Percentiles rank a stretch among this genome's conserved stretches.
Conservation (phyloP, 1,140 invertebrate genomes). For the Magallana ariakensis region DNA sequence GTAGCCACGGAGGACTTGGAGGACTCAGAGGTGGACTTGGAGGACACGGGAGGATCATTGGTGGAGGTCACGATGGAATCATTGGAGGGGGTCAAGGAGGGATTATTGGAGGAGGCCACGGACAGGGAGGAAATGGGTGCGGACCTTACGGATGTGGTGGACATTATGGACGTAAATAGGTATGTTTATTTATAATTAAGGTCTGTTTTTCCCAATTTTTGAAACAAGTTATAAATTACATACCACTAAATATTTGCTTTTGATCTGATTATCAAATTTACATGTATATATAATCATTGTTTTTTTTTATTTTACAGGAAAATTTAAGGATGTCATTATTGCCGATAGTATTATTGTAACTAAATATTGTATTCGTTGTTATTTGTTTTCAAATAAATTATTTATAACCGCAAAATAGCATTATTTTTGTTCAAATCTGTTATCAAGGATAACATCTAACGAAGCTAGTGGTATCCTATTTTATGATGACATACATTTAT, state of each 20-base stretch:
- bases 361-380: too few relatives aligned
- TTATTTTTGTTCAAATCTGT: too few relatives aligned
- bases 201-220: background rate
- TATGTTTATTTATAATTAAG: background rate
- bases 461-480: too few relatives aligned
- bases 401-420: too few relatives aligned
- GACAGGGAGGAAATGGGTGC: background rate
- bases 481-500: too few relatives aligned
- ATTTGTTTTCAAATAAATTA: too few relatives aligned
- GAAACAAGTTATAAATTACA: too few relatives aligned
- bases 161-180: background rate
- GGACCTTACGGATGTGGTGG: background rate
- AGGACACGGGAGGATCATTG: background rate
- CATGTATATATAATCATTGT: too few relatives aligned
- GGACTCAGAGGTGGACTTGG: background rate
- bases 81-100: background rate
- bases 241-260: too few relatives aligned
- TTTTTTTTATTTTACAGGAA: background rate
- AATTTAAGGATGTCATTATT: background rate
- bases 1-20: background rate
- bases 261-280: too few relatives aligned
- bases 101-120: background rate
- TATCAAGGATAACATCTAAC: too few relatives aligned
- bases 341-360: background rate
- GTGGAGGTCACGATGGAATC: background rate